A percentile compares a stretch with the other conserved stretches of the same genome.
Evolutionary conservation across 2,797 vertebrate genomes (phyloP).

Genomic region (Eulemur mongoz): DNA sequence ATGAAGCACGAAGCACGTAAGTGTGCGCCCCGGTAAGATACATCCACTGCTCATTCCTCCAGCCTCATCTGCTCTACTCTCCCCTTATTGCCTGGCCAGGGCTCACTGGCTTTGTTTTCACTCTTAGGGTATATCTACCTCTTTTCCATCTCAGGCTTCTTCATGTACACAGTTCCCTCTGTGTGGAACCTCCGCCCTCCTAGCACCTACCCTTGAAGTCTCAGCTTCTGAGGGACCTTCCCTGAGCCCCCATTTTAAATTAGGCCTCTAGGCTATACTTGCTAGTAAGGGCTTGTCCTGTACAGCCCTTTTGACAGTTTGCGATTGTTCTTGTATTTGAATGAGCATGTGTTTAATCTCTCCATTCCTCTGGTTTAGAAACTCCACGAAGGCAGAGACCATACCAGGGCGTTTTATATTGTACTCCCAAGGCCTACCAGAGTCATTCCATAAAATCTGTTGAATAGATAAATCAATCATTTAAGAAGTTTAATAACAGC

Average conservation of each 20-base stretch:
- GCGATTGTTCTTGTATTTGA: not conserved
- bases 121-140: not conserved
- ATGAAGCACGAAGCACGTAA: not conserved
- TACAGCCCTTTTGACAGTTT: not conserved
- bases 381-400: not conserved
- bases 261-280: not conserved
- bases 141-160: not conserved
- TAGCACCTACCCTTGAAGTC: not conserved
- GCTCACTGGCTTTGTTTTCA: not conserved
- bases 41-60: accelerated
- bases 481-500: not conserved
- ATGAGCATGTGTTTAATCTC: not conserved
- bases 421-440: not conserved
- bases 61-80: not conserved
- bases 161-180: not conserved
- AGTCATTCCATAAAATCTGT: not conserved
- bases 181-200: not conserved
- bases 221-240: not conserved
- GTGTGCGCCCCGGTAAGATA: accelerated
- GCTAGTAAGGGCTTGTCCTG: not conserved
- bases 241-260: not conserved
- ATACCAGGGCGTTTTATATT: not conserved
- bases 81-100: not conserved
- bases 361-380: not conserved
- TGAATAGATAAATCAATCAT: not conserved